Base-by-base conservation (phyloP, 2,888 invertebrate species). In the Athripsodes cinereus region DNA sequence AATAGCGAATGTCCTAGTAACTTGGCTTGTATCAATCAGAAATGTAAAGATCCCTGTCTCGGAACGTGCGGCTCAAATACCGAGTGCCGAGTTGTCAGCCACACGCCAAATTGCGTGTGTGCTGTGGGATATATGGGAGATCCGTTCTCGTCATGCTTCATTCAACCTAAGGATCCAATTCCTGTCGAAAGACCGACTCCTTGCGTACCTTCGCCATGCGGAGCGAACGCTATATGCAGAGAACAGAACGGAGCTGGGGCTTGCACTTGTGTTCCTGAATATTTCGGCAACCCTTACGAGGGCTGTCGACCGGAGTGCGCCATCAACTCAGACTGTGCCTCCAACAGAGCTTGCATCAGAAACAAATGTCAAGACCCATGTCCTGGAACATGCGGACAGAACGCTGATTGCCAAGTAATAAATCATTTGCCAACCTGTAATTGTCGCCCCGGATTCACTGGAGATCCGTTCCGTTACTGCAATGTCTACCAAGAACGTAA, bases 21-120 rank as follows among this genome's bases (percentile, higher is more conserved):
- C 64, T 82, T 84, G 67, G 88, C 91, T 18, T 92, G 92, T 68
- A 84, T 84, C 66, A 89, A 88, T 70, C 87, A 88, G 67, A 87
- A 87, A 74, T 92, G 92, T 69, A 74, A 84, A 52, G 82, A 92
- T 72, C 90, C 91, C 16, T 92, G 89, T 67, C 82, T 81, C 48
- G 90, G 89, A 59, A 81, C 87, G 16, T 91, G 91, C 70, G 90
- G 90, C 22, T 70, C 85, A 5, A 78, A 79, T 66, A 86, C 91
- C 5, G 71, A 80, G 51, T 91, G 91, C 69, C 81, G 83, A 67
- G 86, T 88, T 20, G 81, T 88, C 2, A 88, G 87, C 69, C 91
- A 91, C 68, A 87, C 84, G 70, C 88, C 90, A 1, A 86, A 88
- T 68, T 92, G 92, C 69, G 84, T 83, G 61, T 92, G 92, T 69